Evolutionary conservation across 2,888 invertebrate genomes (phyloP).

Genomic region (Lottia gigantea): DNA sequence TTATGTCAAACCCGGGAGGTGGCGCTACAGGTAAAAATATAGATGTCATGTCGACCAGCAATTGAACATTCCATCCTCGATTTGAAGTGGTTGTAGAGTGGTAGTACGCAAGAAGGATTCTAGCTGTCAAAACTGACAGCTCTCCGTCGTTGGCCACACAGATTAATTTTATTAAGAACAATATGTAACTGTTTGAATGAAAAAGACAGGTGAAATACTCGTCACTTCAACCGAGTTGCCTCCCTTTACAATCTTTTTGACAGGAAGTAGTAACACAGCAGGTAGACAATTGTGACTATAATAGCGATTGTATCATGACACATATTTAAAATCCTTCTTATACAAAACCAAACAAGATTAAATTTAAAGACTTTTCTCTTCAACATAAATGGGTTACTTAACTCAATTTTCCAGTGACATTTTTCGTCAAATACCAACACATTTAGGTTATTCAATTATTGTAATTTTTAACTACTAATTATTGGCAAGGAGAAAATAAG

Average conservation of each 20-base stretch:
- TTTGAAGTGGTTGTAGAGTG: background rate
- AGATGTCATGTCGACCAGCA: background rate
- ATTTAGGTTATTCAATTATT: too few species aligned
- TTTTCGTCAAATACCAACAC: too few species aligned
- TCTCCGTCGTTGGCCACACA: background rate
- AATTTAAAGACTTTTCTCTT: constrained; percentile 2
- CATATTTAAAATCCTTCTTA: background rate
- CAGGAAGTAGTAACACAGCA: background rate
- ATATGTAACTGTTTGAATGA: constrained; percentile 3
- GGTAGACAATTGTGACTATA: background rate
- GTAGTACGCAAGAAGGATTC: background rate
- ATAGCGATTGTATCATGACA: constrained; percentile 4
- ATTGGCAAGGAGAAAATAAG: too few species aligned
- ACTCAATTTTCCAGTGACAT: background rate
- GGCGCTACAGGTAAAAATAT: background rate
- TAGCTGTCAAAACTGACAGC: constrained; percentile 2
- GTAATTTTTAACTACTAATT: too few species aligned
- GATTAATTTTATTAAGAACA: background rate
- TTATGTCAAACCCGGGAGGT: constrained; percentile 2
- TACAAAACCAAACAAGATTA: constrained; percentile 7
- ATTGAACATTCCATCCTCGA: constrained; percentile 1
- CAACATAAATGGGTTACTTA: constrained; percentile 5
- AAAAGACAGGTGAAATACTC: constrained; percentile 8
- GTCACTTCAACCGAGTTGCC: background rate
- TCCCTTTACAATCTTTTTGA: background rate